phyloP scores from a whole-genome alignment of 1,140 invertebrate genomes.

The Leguminivora glycinivorella region DNA sequence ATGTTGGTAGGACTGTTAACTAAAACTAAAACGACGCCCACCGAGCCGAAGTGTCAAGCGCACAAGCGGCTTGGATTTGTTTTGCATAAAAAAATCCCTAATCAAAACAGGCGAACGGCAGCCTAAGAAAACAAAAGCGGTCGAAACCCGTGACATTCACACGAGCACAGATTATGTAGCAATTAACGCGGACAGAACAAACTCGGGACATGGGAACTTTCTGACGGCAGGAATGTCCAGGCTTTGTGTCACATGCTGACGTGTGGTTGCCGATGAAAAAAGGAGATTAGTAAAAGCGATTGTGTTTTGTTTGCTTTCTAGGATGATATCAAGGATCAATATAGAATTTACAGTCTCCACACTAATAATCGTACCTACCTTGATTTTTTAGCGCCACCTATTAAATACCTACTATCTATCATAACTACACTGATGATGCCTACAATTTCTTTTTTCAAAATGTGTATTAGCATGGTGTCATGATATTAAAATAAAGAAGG shows the following conservation, averaged over 20 bases:
- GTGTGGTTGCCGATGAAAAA: neutral
- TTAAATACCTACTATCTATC: no score
- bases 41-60: neutral
- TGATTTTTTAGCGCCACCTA: no score
- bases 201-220: slow-evolving; percentile 28
- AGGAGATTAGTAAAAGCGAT: slow-evolving; percentile 4
- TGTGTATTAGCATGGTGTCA: no score
- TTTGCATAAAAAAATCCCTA: neutral
- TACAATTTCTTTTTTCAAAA: no score
- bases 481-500: no score
- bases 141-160: slow-evolving; percentile 25
- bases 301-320: neutral
- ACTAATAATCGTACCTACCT: no score
- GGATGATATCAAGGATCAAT: no score
- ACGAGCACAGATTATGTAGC: slow-evolving; percentile 25
- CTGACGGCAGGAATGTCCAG: slow-evolving; percentile 7
- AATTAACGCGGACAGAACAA: slow-evolving; percentile 26
- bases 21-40: neutral
- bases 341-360: no score
- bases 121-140: slow-evolving; percentile 26
- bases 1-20: no score
- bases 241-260: slow-evolving; percentile 4
- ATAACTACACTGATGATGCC: no score
- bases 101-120: slow-evolving; percentile 26
- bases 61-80: neutral